Evolutionary conservation across 2,113 vertebrate species (phyloP), one percentile per base, ranked within the genome.

Genomic region (Pterocles gutturalis): DNA sequence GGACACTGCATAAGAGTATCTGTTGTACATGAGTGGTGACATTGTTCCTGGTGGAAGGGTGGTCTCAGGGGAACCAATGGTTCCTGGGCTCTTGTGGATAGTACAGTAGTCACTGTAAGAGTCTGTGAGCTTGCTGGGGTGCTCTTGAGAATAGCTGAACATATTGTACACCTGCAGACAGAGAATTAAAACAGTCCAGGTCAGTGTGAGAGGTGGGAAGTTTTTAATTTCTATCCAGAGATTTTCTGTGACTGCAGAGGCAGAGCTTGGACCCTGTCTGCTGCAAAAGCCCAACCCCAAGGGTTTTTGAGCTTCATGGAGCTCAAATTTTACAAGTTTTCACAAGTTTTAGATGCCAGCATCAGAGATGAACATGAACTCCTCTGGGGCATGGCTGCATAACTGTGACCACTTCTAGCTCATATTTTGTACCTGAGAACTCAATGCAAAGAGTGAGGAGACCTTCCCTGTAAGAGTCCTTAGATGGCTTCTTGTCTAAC

Each of bases 91-190:
- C 46, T 76, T 83, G 10, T 71, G 70, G 41, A 20, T 64, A 54
- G 70, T 29, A 31, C 96, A 97, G 49, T 96, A 96, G 62, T 96
- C 94, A 85, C 87, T 96, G 66, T 97, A 94, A 65, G 71, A 1
- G 70, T 97, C 96, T 73, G 70, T 93, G 79, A 97, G 93, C 31
- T 54, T 57, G 75, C 78, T 89, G 49, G 91, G 82, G 19, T 83
- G 82, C n/a, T 91, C 96, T 58, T 79, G 92, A 72, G 82, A 43
- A 41, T 76, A 96, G 75, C 78, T 97, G 84, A 97, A 95, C 93
- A 94, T 95, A 41, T 76, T 87, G 73, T 95, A 76, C 25, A 97
- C 84, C 96, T 96, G 58, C 6, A 91, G 70, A 18, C 10, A 93
- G 66, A 66, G 43, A 94, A 87, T 25, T 21, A 76, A 64, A 93